Evolutionary conservation across 2,797 vertebrate genomes (phyloP).

Genomic region (Gallinago nigripennis): DNA sequence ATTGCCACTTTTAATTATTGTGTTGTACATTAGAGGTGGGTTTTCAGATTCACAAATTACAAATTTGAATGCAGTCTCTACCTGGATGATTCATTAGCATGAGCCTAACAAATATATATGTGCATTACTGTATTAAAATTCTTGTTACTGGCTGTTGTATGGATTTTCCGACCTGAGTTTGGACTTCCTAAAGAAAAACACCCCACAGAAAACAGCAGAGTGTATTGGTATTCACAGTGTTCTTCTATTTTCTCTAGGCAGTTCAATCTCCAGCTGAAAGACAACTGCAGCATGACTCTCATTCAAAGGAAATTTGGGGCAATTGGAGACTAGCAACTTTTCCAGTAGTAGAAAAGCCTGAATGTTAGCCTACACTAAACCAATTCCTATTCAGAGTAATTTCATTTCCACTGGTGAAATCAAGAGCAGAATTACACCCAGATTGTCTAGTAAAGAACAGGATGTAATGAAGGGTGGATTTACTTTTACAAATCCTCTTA

Average conservation of each 20-base stretch:
- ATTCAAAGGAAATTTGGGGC: not conserved
- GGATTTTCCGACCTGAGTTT: not conserved
- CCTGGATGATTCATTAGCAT: not conserved
- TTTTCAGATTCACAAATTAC: not conserved
- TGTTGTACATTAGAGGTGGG: accelerated
- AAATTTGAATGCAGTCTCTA: not conserved
- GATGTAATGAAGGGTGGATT: conserved; percentile 43
- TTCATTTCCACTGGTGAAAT: conserved; percentile 27
- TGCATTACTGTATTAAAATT: not conserved
- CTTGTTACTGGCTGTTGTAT: not conserved
- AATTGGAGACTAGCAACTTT: not conserved
- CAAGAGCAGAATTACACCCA: conserved; percentile 26
- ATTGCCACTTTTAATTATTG: not conserved
- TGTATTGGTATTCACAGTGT: not conserved
- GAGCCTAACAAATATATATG: accelerated
- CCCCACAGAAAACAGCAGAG: not conserved
- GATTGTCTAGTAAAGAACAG: conserved; percentile 7
- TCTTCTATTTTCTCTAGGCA: not conserved
- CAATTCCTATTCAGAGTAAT: not conserved
- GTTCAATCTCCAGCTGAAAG: not conserved
- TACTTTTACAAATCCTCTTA: conserved; percentile 50
- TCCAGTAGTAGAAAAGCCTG: not conserved
- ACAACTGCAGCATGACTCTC: not conserved
- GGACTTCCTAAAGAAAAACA: not conserved
- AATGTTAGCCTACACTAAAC: not conserved